phyloP scores from a whole-genome alignment of 2,113 vertebrate species.

The Muntiacus reevesi region DNA sequence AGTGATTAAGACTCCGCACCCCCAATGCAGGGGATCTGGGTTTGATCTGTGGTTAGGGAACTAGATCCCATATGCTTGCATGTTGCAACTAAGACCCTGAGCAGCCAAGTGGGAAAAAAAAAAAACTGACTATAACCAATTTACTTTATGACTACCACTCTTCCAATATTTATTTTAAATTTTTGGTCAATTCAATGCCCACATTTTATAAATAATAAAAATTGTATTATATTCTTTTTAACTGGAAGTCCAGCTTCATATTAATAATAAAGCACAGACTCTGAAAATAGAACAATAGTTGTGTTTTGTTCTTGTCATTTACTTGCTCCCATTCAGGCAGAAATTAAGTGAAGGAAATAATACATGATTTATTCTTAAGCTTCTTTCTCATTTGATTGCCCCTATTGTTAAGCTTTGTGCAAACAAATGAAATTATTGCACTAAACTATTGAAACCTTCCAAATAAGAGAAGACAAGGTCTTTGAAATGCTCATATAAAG shows the following conservation, averaged over 20 bases:
- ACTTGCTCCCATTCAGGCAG: conserved; percentile 57
- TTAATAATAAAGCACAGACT: conserved; percentile 30
- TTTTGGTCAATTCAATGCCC: background rate
- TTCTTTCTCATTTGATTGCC: conserved; percentile 73
- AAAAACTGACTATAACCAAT: background rate
- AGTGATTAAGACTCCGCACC: background rate
- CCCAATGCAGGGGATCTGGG: background rate
- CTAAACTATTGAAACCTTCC: conserved; percentile 30
- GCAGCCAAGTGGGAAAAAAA: background rate
- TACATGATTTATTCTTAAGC: conserved; percentile 69
- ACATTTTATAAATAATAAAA: background rate
- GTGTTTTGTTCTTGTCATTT: conserved; percentile 31
- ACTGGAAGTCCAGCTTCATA: background rate
- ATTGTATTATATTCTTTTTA: background rate
- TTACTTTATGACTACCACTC: background rate
- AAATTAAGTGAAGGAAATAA: conserved; percentile 75
- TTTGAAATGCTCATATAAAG: background rate
- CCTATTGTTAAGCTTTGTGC: conserved; percentile 55
- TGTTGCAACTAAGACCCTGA: background rate
- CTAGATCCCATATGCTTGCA: background rate
- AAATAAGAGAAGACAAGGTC: conserved; percentile 49
- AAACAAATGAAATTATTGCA: conserved; percentile 59
- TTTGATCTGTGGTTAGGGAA: background rate
- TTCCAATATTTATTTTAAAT: background rate
- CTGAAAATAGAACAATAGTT: conserved; percentile 2